phyloP scores from a whole-genome alignment of 2,797 vertebrate genomes.

The Hemitrygon akajei region DNA sequence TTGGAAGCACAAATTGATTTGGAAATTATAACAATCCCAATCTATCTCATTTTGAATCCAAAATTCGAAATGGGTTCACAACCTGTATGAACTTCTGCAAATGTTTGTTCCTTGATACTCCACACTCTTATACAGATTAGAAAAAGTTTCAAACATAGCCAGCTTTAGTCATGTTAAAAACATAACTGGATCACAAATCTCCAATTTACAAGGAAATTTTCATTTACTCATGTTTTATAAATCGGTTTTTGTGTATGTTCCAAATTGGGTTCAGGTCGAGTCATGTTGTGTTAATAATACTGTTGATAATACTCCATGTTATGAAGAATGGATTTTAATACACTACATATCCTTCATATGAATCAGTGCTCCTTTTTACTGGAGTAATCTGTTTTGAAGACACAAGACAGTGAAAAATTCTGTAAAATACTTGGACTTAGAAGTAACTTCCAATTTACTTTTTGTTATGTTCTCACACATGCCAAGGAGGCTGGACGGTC shows the following conservation, averaged over 20 bases:
- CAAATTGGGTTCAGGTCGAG: neutral
- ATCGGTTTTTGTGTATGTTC: too few relatives aligned
- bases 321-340: neutral
- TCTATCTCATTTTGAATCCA: too few relatives aligned
- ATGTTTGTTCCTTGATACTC: neutral
- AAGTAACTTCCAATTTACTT: neutral
- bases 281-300: too few relatives aligned
- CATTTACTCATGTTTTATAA: neutral
- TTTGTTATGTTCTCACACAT: neutral
- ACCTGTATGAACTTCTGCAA: neutral
- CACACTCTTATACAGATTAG: neutral
- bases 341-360: neutral
- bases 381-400: neutral
- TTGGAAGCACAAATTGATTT: too few relatives aligned
- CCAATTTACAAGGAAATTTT: too few relatives aligned
- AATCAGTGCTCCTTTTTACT: neutral
- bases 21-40: too few relatives aligned
- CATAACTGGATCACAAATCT: too few relatives aligned
- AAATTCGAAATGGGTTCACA: too few relatives aligned
- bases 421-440: neutral
- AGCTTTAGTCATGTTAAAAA: too few relatives aligned
- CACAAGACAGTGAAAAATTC: neutral
- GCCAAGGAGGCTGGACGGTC: too few relatives aligned
- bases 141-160: neutral
- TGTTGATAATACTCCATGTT: neutral